phyloP scores from a whole-genome alignment of 2,113 vertebrate genomes.

The Xyrauchen texanus region DNA sequence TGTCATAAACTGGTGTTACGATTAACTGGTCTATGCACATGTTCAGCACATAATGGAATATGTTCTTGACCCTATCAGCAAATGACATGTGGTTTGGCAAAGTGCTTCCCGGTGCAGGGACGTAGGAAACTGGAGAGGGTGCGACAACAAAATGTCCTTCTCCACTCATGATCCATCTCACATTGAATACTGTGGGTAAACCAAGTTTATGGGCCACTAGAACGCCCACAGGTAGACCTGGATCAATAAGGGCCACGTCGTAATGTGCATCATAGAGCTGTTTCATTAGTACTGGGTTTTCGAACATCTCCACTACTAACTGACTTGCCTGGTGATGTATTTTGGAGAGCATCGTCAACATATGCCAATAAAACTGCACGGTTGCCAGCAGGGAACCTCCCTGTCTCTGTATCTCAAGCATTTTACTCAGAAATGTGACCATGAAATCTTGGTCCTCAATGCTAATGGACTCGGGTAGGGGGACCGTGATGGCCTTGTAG shows the following conservation, averaged over 20 bases:
- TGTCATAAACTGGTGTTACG: conserved; percentile 60
- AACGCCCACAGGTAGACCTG: conserved; percentile 65
- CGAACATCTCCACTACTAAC: conserved; percentile 66
- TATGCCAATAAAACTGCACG: conserved; percentile 53
- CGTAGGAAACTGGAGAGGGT: conserved; percentile 72
- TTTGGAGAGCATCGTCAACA: rapidly evolving
- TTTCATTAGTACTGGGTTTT: conserved; percentile 65
- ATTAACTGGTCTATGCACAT: conserved; percentile 53
- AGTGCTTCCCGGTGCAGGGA: conserved; percentile 59
- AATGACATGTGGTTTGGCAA: conserved; percentile 68
- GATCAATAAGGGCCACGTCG: conserved; percentile 72
- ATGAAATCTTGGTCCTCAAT: conserved; percentile 69
- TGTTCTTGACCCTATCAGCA: conserved; percentile 62
- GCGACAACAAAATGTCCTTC: conserved; percentile 69
- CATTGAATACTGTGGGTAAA: conserved; percentile 70
- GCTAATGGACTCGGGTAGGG: conserved; percentile 56
- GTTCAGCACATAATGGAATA: conserved; percentile 56
- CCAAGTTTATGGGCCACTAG: conserved; percentile 73
- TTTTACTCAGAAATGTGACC: conserved; percentile 61
- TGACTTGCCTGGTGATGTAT: conserved; percentile 59
- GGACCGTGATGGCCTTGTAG: conserved; percentile 58
- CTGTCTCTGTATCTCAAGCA: conserved; percentile 50
- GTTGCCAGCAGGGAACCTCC: rapidly evolving
- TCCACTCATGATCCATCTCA: conserved; percentile 68
- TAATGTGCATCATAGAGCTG: conserved; percentile 59